A percentile compares a stretch with the other conserved stretches of the same genome.
Conservation (phyloP, 2,797 vertebrate genomes). For the Dromococcyx pavoninus region DNA sequence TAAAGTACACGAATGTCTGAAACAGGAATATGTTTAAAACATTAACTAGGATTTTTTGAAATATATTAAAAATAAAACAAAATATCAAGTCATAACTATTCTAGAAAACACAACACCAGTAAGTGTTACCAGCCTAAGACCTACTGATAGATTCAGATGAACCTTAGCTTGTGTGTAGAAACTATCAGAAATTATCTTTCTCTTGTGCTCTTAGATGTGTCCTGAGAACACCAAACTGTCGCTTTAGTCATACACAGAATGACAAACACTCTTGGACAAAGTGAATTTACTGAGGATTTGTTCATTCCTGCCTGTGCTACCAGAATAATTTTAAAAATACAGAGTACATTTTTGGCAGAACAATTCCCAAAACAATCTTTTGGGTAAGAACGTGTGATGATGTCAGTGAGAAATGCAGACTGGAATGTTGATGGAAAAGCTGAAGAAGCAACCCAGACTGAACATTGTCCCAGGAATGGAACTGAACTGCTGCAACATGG, state of each 20-base stretch:
- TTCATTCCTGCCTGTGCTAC: background rate
- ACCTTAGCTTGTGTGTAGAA: background rate
- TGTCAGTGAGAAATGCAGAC: background rate
- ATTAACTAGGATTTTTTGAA: background rate
- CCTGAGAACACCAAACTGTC: background rate
- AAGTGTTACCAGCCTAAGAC: background rate
- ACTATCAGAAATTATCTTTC: background rate
- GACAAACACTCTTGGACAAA: background rate
- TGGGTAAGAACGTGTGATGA: background rate
- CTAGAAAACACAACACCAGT: background rate
- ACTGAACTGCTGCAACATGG: background rate
- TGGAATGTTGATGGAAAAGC: background rate
- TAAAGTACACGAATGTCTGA: background rate
- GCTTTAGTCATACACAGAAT: background rate
- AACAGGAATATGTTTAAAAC: background rate
- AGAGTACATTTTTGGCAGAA: background rate
- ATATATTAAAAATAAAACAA: background rate
- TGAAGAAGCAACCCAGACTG: background rate
- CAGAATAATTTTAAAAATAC: background rate
- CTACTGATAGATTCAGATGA: background rate
- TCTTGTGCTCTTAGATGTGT: background rate
- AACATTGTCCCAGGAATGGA: background rate
- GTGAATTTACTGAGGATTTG: background rate
- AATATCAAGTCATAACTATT: background rate
- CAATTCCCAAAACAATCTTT: background rate